These are phyloP conservation scores for Leptodactylus fallax DNA, from an alignment of 2,797 vertebrate genomes.

Conservation along the genomic window DNA sequence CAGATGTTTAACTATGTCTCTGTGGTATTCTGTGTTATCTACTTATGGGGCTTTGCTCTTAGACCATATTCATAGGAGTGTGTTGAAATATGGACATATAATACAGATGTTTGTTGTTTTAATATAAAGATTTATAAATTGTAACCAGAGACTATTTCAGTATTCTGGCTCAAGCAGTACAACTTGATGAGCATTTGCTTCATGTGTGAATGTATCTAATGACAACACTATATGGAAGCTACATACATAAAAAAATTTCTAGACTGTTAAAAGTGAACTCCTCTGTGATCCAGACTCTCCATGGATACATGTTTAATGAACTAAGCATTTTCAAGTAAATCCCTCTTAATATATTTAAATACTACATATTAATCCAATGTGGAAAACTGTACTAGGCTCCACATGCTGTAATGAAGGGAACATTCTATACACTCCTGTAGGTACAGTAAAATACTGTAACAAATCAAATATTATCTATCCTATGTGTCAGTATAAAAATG, in stretches of 20 bases:
- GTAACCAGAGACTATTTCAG: not conserved
- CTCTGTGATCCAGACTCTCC: not conserved
- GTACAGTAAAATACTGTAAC: not conserved
- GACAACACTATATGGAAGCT: too few species aligned
- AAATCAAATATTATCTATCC: not conserved
- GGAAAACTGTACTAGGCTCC: not conserved
- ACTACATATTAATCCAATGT: not conserved
- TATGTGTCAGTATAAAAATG: not conserved
- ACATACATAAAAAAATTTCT: not conserved
- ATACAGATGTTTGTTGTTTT: not conserved
- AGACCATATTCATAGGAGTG: not conserved
- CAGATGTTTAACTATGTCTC: not conserved
- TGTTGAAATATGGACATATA: not conserved
- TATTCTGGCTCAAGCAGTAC: not conserved
- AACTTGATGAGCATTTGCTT: not conserved
- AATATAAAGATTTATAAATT: too few species aligned
- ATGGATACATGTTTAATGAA: conserved; percentile 20
- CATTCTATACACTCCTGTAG: not conserved
- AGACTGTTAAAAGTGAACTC: not conserved
- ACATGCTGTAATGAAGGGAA: not conserved
- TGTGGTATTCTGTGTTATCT: not conserved
- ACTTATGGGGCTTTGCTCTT: not conserved
- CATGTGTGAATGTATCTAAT: not conserved
- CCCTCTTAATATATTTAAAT: conserved; percentile 8
- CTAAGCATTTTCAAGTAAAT: conserved; percentile 13